Conservation (phyloP, 2,797 vertebrate genomes). For the Gouania willdenowi region DNA sequence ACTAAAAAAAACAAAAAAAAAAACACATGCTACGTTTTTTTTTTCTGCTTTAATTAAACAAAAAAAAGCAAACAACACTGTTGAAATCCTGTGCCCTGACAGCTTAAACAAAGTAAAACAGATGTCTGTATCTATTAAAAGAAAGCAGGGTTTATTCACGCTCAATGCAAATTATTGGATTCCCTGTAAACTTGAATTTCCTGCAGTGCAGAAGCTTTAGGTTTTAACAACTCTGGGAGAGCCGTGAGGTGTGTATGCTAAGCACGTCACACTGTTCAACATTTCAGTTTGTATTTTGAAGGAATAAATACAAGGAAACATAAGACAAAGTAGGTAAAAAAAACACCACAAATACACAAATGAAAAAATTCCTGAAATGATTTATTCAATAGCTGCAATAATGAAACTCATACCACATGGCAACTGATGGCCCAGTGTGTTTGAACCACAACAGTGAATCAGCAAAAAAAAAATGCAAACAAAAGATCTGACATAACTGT, state of each 20-base stretch:
- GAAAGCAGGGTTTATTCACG: slow-evolving; percentile 9
- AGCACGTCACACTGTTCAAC: slow-evolving; percentile 5
- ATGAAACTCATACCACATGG: slow-evolving; percentile 39
- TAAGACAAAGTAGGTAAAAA: background rate
- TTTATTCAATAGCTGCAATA: slow-evolving; percentile 50
- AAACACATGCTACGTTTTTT: too few species aligned
- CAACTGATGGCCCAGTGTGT: slow-evolving; percentile 56
- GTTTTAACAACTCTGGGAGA: slow-evolving; percentile 26
- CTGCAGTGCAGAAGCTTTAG: slow-evolving; percentile 36
- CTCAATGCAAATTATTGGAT: slow-evolving; percentile 59
- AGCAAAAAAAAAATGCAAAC: slow-evolving; percentile 2
- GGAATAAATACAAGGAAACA: background rate
- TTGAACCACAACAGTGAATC: slow-evolving; percentile 15
- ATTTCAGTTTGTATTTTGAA: slow-evolving; percentile 8
- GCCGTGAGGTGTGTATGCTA: slow-evolving; percentile 10
- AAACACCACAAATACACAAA: slow-evolving; percentile 1
- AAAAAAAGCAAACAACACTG: slow-evolving; percentile 11
- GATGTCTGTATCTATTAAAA: background rate
- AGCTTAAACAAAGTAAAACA: slow-evolving; percentile 1
- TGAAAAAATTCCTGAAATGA: slow-evolving; percentile 21
- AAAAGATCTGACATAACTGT: slow-evolving; percentile 8
- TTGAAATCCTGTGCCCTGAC: slow-evolving; percentile 1
- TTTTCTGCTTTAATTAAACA: slow-evolving; percentile 28
- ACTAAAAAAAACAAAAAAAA: slow-evolving; percentile 24
- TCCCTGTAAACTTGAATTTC: slow-evolving; percentile 57